Evolutionary conservation across 2,113 vertebrate species (phyloP).

Genomic region (Lepus timidus): DNA sequence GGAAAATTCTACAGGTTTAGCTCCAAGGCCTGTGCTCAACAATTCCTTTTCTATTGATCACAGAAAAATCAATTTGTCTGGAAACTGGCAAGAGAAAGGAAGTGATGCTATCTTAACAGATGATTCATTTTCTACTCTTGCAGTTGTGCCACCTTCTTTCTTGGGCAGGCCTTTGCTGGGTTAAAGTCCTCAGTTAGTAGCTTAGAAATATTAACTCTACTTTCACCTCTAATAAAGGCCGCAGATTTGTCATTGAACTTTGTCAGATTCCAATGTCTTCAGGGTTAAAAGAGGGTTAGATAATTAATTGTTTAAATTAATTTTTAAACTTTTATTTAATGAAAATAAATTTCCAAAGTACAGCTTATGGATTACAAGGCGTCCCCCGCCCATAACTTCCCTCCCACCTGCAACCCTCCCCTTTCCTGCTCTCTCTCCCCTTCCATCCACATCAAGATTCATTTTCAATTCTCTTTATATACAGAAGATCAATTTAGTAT

Average conservation of each 20-base stretch:
- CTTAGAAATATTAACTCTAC: background rate
- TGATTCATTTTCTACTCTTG: background rate
- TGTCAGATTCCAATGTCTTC: background rate
- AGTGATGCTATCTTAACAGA: background rate
- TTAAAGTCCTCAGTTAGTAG: background rate
- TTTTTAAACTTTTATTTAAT: background rate
- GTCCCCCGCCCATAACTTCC: too few relatives aligned
- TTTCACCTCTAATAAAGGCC: background rate
- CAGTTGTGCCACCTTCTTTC: background rate
- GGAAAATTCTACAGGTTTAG: background rate
- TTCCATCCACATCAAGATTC: too few relatives aligned
- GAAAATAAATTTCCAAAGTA: too few relatives aligned
- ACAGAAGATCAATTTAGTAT: too few relatives aligned
- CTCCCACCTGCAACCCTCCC: too few relatives aligned
- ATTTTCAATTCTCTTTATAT: too few relatives aligned
- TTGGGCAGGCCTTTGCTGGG: background rate
- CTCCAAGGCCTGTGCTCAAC: background rate
- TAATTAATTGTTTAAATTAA: background rate
- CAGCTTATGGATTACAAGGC: too few relatives aligned
- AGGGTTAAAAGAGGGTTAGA: background rate
- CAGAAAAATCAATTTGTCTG: background rate
- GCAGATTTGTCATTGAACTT: background rate
- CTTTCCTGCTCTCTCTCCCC: too few relatives aligned
- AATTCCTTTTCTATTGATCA: background rate
- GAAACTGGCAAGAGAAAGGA: background rate